These are phyloP conservation scores for Cygnus olor DNA, from an alignment of 2,797 vertebrate genomes.

Conservation along the genomic window DNA sequence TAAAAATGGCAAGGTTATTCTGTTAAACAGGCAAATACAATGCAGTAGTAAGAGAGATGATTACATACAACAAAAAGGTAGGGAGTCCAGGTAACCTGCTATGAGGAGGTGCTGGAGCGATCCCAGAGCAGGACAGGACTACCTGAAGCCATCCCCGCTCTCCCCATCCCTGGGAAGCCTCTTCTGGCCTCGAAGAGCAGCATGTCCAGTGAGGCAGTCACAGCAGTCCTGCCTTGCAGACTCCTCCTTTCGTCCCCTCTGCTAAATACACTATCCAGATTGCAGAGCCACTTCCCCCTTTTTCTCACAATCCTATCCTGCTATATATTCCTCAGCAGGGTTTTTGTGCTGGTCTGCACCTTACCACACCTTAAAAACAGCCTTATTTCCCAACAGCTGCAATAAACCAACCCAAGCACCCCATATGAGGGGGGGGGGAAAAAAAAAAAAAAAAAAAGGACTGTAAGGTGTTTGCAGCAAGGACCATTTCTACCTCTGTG, in stretches of 20 bases:
- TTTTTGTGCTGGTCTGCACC: background rate
- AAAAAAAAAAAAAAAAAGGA: accelerated
- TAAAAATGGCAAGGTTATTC: background rate
- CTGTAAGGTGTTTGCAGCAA: background rate
- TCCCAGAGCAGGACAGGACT: background rate
- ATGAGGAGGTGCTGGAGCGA: background rate
- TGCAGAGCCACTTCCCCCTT: background rate
- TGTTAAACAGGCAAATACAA: background rate
- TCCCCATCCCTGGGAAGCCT: background rate
- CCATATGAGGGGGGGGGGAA: background rate
- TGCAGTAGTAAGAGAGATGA: background rate
- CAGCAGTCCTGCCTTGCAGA: background rate
- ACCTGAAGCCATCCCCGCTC: background rate
- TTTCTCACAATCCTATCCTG: background rate
- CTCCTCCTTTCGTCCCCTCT: background rate
- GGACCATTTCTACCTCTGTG: background rate
- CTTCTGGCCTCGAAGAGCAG: background rate
- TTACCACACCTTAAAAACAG: background rate
- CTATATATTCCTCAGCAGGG: background rate
- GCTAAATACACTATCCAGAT: background rate
- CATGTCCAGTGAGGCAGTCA: background rate
- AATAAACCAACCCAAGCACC: background rate
- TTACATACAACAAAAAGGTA: background rate
- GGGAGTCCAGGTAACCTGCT: background rate
- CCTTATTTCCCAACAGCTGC: background rate